Percentiles rank a stretch among this genome's conserved stretches.
These are phyloP conservation scores for Actinernus sp. DNA, from an alignment of 92 coral and sea anemone genomes.

Conservation along the genomic window DNA sequence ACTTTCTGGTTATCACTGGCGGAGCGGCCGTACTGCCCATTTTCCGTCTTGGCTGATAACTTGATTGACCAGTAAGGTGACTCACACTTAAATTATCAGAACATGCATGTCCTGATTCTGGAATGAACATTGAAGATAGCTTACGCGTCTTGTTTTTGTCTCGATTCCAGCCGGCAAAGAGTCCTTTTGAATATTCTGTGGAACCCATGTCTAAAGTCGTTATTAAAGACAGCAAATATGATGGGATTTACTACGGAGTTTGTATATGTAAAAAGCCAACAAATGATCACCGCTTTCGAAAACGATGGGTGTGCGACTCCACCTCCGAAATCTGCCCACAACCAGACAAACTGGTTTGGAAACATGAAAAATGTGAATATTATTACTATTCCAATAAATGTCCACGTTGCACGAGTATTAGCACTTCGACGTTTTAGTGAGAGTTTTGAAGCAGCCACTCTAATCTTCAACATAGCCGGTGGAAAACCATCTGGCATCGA, in stretches of 20 bases:
- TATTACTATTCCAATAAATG: constrained; percentile 71
- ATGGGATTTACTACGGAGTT: constrained; percentile 81
- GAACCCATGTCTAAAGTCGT: constrained; percentile 71
- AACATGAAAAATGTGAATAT: constrained; percentile 83
- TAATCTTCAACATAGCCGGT: background rate
- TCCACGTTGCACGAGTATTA: constrained; percentile 72
- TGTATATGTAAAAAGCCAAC: constrained; percentile 91
- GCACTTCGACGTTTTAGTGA: constrained; percentile 12
- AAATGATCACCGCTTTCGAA: constrained; percentile 64
- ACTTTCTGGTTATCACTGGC: no score
- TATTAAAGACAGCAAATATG: constrained; percentile 64
- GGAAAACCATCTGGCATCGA: background rate
- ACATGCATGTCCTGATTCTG: no score
- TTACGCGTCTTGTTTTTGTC: no score
- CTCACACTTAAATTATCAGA: no score
- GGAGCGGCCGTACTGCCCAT: no score
- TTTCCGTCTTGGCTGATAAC: no score
- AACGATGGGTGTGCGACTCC: constrained; percentile 34
- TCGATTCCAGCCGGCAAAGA: no score
- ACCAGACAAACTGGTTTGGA: constrained; percentile 83
- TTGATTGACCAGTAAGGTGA: no score
- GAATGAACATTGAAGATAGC: no score
- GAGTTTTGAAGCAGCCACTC: background rate
- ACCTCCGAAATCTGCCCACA: constrained; percentile 85
- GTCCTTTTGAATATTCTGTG: constrained; percentile 22